Base-by-base conservation (phyloP, 2,113 vertebrate species). In the Monarcha castaneiventris region DNA sequence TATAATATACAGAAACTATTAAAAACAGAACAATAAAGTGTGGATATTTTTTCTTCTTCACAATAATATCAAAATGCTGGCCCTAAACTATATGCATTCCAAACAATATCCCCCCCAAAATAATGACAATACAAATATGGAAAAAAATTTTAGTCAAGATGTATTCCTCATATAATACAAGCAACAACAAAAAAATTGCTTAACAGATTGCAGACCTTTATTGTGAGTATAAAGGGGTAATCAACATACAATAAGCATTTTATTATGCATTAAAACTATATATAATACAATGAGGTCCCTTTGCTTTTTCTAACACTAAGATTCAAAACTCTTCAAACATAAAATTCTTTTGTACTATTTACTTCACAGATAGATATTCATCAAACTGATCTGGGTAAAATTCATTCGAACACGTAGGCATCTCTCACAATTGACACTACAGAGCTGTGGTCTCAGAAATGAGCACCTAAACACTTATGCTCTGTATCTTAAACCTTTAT, bases 181-280 rank as follows among this genome's bases (percentile, higher is more conserved):
- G 94, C 55, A 92, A 83, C 56, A 71, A 90, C 23, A 49, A 82
- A 90, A 90, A 95, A 90, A 93, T 25, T 58, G 87, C 93, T 95
- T 94, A 97, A 95, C 82, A 98, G 96, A 97, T 96, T 97, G 96
- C 87, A 98, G 95, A 93, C 87, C 97, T 96, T 97, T 97, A 94
- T 94, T 96, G 95, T 96, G 95, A 97, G 59, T 92, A 96, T 87
- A 92, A 94, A 97, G 86, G 80, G 37, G 91, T 95, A 98, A 97
- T 94, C 96, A 96, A 90, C 84, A 97, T 68, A 97, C 90, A 97
- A 91, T 96, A 97, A 97, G 91, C 71, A 95, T 80, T 97, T 94
- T 95, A 96, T 54, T 83, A 91, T 92, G 93, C 82, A 95, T 95
- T 97, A 94, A 97, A 97, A 97, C 83, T 95, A 94, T 96, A 97